A percentile compares a stretch with the other conserved stretches of the same genome.
These are phyloP conservation scores for Ellobium chinense DNA, from an alignment of 2,888 invertebrate genomes.

Conservation along the genomic window DNA sequence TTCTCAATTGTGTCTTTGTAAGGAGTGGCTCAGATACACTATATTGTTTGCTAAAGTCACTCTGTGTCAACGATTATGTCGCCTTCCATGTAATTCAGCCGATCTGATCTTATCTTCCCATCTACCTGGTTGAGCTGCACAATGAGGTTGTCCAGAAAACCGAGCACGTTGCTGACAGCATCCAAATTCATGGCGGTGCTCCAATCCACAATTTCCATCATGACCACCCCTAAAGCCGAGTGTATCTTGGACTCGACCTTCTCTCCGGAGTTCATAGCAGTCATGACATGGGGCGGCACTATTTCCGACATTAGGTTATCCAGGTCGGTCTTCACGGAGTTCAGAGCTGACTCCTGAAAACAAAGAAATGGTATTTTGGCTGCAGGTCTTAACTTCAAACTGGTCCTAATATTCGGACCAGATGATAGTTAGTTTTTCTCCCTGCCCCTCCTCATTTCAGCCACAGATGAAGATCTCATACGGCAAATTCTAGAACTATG, in stretches of 20 bases:
- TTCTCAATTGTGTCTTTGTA: too few species aligned
- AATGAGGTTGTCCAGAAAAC: conserved; percentile 38
- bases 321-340: conserved; percentile 62
- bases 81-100: not conserved
- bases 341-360: conserved; percentile 18
- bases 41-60: too few species aligned
- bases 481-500: too few species aligned
- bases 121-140: conserved; percentile 34
- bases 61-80: too few species aligned
- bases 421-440: too few species aligned
- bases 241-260: conserved; percentile 57
- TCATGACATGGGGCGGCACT: conserved; percentile 54
- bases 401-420: too few species aligned
- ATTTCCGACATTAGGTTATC: conserved; percentile 68
- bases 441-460: too few species aligned
- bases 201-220: conserved; percentile 44
- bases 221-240: conserved; percentile 48
- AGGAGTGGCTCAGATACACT: too few species aligned
- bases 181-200: not conserved
- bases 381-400: too few species aligned
- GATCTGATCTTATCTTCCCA: not conserved
- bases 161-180: conserved; percentile 31
- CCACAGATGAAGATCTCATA: too few species aligned
- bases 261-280: conserved; percentile 17
- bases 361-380: too few species aligned